These are phyloP conservation scores for Sparidentex hasta DNA, from an alignment of 2,797 vertebrate genomes.

Conservation along the genomic window DNA sequence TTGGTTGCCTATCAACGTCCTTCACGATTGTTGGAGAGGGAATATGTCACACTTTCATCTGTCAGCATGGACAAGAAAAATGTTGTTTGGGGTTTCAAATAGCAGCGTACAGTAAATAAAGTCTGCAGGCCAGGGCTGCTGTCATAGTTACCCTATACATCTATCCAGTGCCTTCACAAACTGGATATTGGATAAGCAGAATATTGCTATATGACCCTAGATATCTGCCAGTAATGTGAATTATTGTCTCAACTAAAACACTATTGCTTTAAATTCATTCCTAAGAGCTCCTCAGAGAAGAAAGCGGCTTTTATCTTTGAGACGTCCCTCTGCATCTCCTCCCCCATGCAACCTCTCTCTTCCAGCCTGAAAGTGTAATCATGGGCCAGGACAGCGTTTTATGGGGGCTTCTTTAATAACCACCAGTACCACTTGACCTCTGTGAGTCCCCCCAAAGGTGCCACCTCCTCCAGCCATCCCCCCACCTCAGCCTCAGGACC, in stretches of 20 bases:
- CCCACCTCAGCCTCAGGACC: constrained; percentile 53
- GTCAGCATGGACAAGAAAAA: constrained; percentile 70
- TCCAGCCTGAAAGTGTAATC: constrained; percentile 83
- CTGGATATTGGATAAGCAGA: constrained; percentile 32
- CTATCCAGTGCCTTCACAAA: constrained; percentile 23
- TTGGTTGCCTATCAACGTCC: constrained; percentile 69
- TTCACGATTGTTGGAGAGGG: constrained; percentile 64
- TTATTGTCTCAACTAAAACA: constrained; percentile 46
- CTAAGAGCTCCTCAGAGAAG: constrained; percentile 18
- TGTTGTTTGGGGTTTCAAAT: constrained; percentile 73
- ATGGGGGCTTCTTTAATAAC: constrained; percentile 84
- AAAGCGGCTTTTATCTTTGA: constrained; percentile 57
- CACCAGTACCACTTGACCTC: constrained; percentile 80
- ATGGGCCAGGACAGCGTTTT: constrained; percentile 80
- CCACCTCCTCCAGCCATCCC: constrained; percentile 57
- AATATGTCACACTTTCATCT: constrained; percentile 72
- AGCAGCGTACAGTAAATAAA: constrained; percentile 62
- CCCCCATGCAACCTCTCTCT: constrained; percentile 64
- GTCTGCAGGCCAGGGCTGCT: constrained; percentile 53
- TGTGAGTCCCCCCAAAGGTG: constrained; percentile 76
- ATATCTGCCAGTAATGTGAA: constrained; percentile 37
- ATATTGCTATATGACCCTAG: constrained; percentile 27
- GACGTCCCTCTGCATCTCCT: constrained; percentile 66
- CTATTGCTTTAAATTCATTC: constrained; percentile 26
- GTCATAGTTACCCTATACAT: constrained; percentile 39